Conservation (phyloP, 2,888 invertebrate genomes). For the Digitonthophagus gazella region DNA sequence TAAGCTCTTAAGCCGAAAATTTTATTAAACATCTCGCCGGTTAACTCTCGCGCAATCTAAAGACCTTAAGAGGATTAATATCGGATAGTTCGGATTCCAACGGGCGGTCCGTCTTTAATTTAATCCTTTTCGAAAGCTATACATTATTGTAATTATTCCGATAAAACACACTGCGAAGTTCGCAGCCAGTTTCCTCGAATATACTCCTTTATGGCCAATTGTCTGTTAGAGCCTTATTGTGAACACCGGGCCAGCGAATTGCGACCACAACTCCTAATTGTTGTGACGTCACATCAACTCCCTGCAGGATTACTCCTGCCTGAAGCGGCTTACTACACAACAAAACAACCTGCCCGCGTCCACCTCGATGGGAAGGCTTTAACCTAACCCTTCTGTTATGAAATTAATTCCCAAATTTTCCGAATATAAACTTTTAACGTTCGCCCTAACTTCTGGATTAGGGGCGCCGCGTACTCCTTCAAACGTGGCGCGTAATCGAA, state of each 20-base stretch:
- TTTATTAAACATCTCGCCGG: neutral
- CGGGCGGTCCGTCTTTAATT: neutral
- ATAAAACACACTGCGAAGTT: neutral
- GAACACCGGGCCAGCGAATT: constrained; percentile 21
- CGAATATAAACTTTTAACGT: constrained; percentile 9
- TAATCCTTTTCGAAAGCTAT: neutral
- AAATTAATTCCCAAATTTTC: neutral
- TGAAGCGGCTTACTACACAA: constrained; percentile 30
- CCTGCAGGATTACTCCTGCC: constrained; percentile 32
- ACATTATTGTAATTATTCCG: neutral
- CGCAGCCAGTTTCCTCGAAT: neutral
- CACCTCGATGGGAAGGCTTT: constrained; percentile 20
- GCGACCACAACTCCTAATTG: constrained; percentile 34
- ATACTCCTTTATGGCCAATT: constrained; percentile 13
- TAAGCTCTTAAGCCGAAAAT: constrained; percentile 1
- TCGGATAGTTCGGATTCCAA: neutral
- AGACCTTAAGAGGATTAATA: neutral
- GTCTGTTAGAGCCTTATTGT: constrained; percentile 28
- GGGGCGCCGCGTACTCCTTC: neutral
- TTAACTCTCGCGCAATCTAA: neutral
- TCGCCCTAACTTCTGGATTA: neutral
- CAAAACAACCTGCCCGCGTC: constrained; percentile 30
- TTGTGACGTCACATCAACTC: constrained; percentile 33
- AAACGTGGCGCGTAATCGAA: neutral
- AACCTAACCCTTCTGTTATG: constrained; percentile 8